Evolutionary conservation across 1,140 invertebrate genomes (phyloP), one percentile per base, ranked within the genome.

Genomic region (Hylyphantes graminicola): DNA sequence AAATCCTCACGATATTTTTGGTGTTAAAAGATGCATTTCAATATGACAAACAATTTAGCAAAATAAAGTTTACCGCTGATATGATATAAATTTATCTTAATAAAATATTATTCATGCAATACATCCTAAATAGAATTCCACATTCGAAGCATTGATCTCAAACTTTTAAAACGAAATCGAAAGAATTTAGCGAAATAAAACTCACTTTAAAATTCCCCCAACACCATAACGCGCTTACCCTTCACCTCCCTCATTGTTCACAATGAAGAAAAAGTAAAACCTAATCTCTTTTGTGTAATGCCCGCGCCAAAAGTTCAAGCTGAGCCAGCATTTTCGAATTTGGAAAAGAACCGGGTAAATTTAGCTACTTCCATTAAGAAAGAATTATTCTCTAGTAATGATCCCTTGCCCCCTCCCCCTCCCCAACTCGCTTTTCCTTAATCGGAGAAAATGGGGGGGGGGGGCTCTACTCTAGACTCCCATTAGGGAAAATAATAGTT

Each of bases 401-500:
- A 81, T 81, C 63, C 50, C 19, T 48, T 9, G 17, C 48, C 48
- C 67, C 19, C n/a, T n/a, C 17, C 63, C 8, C 35, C 35, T 35
- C 35, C 35, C 35, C 35, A 1, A 35, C 35, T 35, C 5, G 2
- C 2, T 5, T 35, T 35, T 35, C 5, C 35, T 5, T 35, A 2
- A 35, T 2, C 5, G 2, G 35, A 5, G 5, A 5, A 35, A 35
- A 35, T 2, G 35, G 35, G 35, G 35, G 35, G n/a, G 35, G 35
- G 35, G 35, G 35, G 35, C 5, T 35, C 35, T 35, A 35, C 35
- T 35, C 35, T 35, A 35, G 35, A 35, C 35, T 35, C 35, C 68
- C 68, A 73, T 81, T 81, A 81, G 15, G 55, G 64, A 73, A 81
- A 81, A 81, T 72, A 81, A 81, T 81, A 81, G 78, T 81, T 81